phyloP scores from a whole-genome alignment of 2,113 vertebrate genomes.

The Ornithorhynchus anatinus region DNA sequence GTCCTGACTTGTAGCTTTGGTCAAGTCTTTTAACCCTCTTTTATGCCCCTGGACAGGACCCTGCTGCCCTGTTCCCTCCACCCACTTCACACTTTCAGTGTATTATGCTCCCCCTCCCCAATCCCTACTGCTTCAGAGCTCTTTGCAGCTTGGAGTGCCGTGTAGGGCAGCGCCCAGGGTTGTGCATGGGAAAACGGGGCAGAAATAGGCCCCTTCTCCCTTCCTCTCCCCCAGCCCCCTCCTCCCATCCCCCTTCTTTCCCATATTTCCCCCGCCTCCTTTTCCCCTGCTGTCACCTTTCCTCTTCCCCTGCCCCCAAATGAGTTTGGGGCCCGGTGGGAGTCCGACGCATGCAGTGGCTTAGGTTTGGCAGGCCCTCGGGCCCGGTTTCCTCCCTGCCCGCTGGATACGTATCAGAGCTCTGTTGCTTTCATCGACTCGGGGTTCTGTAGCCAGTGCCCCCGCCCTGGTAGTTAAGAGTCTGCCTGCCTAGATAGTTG shows the following conservation, averaged over 20 bases:
- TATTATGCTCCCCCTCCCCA: constrained; percentile 19
- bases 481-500: not conserved
- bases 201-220: not conserved
- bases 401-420: fast-evolving
- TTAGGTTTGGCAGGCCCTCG: fast-evolving
- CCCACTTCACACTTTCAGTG: constrained; percentile 47
- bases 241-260: not conserved
- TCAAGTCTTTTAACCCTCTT: constrained; percentile 49
- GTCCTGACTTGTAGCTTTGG: constrained; percentile 48
- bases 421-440: not conserved
- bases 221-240: not conserved
- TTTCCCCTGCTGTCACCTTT: not conserved
- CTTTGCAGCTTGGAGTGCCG: fast-evolving
- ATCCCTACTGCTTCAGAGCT: constrained; percentile 10
- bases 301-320: not conserved
- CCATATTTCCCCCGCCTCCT: not conserved
- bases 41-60: constrained; percentile 32
- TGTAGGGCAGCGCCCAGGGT: fast-evolving
- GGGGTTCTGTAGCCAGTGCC: not conserved
- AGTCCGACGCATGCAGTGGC: fast-evolving
- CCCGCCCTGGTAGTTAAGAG: fast-evolving
- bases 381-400: not conserved
- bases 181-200: fast-evolving
- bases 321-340: fast-evolving
- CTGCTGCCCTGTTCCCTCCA: constrained; percentile 31